Base-by-base conservation (phyloP, 2,797 vertebrate genomes). In the Brotogeris chrysoptera region DNA sequence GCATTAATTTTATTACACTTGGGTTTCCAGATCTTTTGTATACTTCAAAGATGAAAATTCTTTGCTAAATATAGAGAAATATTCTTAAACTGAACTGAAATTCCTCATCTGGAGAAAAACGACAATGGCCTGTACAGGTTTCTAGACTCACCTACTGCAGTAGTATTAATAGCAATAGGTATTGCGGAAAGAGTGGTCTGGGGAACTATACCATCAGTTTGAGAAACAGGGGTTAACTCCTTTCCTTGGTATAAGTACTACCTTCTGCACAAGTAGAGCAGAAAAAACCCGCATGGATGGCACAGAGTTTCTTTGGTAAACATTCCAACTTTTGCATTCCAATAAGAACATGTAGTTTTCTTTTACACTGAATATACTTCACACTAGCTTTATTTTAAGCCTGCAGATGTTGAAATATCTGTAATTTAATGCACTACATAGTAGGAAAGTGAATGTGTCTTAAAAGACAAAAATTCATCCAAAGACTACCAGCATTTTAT, bases 201-300 rank as follows among this genome's bases (percentile, higher is more conserved):
- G 70, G 39, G 34, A 91, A 25, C 27, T 21, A 6, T 14, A 49
- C 10, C 19, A 86, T 5, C 47, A 32, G 5, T 65, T 70, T 55
- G 38, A 88, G 49, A 79, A 77, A 80, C 2, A 39, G 19, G 4
- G 10, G 34, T 44, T 80, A 74, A 74, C 14, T 74, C 34, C 30
- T 70, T 60, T 74, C 16, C 53, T 71, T 2, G 1, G 47, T 73
- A 23, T 24, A 41, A 80, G 6, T 43, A 38, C 15, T 55, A 85
- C 13, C 10, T 16, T 87, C 38, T 49, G 17, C 47, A 91, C 32
- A 64, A 47, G 39, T 2, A 92, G 25, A 68, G 5, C 15, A 69
- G 44, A 34, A 90, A 83, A 41, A 60, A 49, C 5, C 0, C 13
- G 28, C 38, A 59, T 0, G 0, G 20, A 44, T 5, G 6, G 9